Percentiles rank a stretch among this genome's conserved stretches.
Evolutionary conservation across 1,140 invertebrate genomes (phyloP).

Genomic region (Andrena cerasifolii): DNA sequence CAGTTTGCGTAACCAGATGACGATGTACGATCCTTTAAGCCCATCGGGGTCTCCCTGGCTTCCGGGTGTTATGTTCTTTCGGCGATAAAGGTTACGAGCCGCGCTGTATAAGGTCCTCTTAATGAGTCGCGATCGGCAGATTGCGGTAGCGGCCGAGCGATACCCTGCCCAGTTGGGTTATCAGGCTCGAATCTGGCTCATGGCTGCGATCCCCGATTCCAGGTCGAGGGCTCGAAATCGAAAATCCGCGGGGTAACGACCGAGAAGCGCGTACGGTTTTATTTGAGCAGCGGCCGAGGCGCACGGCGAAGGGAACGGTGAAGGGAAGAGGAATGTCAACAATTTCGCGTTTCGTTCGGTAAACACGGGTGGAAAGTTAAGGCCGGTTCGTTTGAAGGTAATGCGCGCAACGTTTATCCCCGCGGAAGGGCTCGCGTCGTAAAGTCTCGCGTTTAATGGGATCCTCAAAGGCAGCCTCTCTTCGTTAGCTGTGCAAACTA

Average conservation of each 20-base stretch:
- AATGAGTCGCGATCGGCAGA: no score
- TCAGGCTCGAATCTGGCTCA: no score
- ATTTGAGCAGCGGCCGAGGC: slow-evolving; percentile 17
- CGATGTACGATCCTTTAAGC: neutral
- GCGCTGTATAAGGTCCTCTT: no score
- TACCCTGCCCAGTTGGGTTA: no score
- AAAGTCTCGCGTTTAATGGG: slow-evolving; percentile 56
- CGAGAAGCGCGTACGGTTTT: neutral
- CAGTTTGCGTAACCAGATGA: slow-evolving; percentile 13
- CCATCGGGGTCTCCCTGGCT: no score
- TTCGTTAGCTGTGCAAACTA: slow-evolving; percentile 37
- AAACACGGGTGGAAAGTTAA: slow-evolving; percentile 26
- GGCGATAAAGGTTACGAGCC: no score
- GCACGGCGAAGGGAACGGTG: neutral
- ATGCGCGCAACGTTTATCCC: slow-evolving; percentile 9
- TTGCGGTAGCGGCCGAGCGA: no score
- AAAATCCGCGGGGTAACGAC: neutral
- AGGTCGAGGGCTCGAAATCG: no score
- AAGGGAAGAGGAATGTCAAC: slow-evolving; percentile 25
- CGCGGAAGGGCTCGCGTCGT: slow-evolving; percentile 10
- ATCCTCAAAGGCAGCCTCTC: slow-evolving; percentile 2
- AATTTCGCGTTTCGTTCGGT: slow-evolving; percentile 12
- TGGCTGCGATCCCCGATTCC: no score
- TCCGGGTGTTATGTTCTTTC: no score
- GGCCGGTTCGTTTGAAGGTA: slow-evolving; percentile 8